Conservation (phyloP, 2,797 vertebrate genomes). For the Schizothorax lantsangensis region DNA sequence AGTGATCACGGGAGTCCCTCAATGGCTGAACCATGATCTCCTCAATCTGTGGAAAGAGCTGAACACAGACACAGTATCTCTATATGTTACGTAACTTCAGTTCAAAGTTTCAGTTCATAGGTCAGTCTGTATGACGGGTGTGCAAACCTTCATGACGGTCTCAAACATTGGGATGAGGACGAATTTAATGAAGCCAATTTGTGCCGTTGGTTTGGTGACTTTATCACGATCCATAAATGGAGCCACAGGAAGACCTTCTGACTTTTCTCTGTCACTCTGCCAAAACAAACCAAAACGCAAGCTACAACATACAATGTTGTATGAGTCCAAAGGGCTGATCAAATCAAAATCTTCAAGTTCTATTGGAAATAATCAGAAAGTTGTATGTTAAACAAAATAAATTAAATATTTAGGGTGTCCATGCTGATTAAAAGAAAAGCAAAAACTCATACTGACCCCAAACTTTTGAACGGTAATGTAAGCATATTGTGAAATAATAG, state of each 20-base stretch:
- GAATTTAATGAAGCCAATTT: slow-evolving; percentile 85
- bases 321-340: not conserved
- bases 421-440: not conserved
- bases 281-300: not conserved
- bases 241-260: slow-evolving; percentile 89
- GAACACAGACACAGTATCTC: slow-evolving; percentile 21
- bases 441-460: not conserved
- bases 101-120: not conserved
- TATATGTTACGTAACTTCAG: not conserved
- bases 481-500: not conserved
- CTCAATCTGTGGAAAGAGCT: slow-evolving; percentile 95
- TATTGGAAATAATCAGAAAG: not conserved
- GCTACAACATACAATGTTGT: not conserved
- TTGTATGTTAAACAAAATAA: not conserved
- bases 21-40: slow-evolving; percentile 95
- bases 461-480: not conserved
- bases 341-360: not conserved
- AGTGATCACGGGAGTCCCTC: slow-evolving; percentile 92
- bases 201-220: slow-evolving; percentile 91
- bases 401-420: not conserved
- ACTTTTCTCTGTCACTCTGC: slow-evolving; percentile 91
- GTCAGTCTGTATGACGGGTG: not conserved
- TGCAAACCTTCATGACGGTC: slow-evolving; percentile 83
- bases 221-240: slow-evolving; percentile 95
- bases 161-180: slow-evolving; percentile 85